phyloP scores from a whole-genome alignment of 2,113 vertebrate genomes.

The Chionomys nivalis region DNA sequence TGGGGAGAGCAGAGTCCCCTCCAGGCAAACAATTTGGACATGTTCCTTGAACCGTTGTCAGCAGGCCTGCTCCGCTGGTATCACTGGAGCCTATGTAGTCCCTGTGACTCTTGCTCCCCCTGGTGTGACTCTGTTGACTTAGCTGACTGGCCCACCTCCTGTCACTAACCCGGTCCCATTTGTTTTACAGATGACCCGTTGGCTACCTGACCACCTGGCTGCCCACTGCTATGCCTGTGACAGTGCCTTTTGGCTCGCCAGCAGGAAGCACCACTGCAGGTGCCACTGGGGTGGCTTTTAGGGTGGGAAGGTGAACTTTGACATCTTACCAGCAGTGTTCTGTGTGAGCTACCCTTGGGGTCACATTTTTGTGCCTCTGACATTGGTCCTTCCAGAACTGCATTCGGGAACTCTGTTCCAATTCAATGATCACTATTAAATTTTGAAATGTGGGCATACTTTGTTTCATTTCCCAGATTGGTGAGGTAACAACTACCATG shows the following conservation, averaged over 20 bases:
- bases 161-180: not conserved
- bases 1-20: not conserved
- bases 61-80: conserved; percentile 40
- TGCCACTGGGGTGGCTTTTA: conserved; percentile 74
- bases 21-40: conserved; percentile 52
- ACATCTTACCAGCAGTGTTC: not conserved
- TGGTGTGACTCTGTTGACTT: conserved; percentile 16
- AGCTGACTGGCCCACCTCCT: not conserved
- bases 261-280: conserved; percentile 98
- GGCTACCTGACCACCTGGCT: conserved; percentile 97
- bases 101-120: conserved; percentile 13
- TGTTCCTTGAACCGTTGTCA: conserved; percentile 62
- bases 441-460: conserved; percentile 38
- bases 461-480: not conserved
- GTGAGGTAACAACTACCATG: not conserved
- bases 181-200: conserved; percentile 94
- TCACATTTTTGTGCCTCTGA: conserved; percentile 38
- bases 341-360: not conserved
- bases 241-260: conserved; percentile 96
- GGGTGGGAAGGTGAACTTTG: not conserved
- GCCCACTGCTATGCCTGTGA: conserved; percentile 98
- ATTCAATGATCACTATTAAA: conserved; percentile 30
- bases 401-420: not conserved
- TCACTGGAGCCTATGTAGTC: not conserved
- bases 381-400: conserved; percentile 23